These are phyloP conservation scores for Neogale vison DNA, from an alignment of 2,113 vertebrate genomes.

Conservation along the genomic window DNA sequence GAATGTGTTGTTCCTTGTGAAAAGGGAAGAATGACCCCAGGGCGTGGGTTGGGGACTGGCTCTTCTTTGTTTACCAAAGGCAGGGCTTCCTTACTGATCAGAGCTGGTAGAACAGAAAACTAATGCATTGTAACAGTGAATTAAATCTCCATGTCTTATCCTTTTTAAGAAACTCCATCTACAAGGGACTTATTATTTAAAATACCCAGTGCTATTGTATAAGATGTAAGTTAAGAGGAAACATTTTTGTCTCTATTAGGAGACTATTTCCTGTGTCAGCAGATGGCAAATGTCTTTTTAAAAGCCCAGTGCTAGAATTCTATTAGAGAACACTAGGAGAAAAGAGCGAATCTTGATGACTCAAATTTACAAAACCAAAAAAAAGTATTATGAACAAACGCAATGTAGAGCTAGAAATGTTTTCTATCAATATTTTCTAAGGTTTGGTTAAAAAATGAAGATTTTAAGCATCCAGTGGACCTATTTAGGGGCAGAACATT, in stretches of 20 bases:
- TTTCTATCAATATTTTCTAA: not conserved
- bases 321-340: not conserved
- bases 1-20: not conserved
- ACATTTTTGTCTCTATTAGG: not conserved
- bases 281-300: not conserved
- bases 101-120: not conserved
- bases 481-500: not conserved
- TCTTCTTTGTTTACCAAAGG: not conserved
- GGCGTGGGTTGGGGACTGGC: not conserved
- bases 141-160: not conserved
- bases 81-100: not conserved
- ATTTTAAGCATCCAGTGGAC: not conserved
- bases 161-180: not conserved
- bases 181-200: not conserved
- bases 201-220: not conserved
- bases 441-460: not conserved
- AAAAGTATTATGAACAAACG: not conserved
- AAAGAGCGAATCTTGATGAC: not conserved
- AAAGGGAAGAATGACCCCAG: not conserved
- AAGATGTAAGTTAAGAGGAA: not conserved
- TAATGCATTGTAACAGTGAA: not conserved
- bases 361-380: not conserved
- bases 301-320: not conserved
- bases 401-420: not conserved
- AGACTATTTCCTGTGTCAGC: not conserved